A percentile compares a stretch with the other conserved stretches of the same genome.
These are phyloP conservation scores for Perccottus glenii DNA, from an alignment of 2,113 vertebrate genomes.

Conservation along the genomic window DNA sequence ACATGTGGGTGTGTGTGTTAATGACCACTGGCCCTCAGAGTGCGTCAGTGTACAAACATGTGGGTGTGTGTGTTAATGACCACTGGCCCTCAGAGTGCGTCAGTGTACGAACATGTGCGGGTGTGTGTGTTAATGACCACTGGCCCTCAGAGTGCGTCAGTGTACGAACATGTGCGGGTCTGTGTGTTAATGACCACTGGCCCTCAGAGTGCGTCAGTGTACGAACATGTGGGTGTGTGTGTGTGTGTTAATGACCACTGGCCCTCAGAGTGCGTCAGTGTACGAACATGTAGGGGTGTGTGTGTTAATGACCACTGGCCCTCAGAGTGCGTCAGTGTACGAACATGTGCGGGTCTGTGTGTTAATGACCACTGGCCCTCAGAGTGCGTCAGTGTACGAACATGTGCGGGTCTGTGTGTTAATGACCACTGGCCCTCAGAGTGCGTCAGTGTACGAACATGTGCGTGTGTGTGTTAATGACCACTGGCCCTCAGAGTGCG, in stretches of 20 bases:
- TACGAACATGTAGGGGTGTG: too few species aligned
- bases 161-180: too few species aligned
- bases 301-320: constrained; percentile 30
- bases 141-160: constrained; percentile 1
- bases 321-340: background rate
- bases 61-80: constrained; percentile 30
- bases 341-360: too few species aligned
- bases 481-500: constrained; percentile 17
- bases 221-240: too few species aligned
- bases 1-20: too few species aligned
- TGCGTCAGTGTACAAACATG: too few species aligned
- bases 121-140: constrained; percentile 32
- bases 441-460: too few species aligned
- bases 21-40: constrained; percentile 16
- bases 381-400: background rate
- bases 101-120: too few species aligned
- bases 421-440: constrained; percentile 19
- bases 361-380: constrained; percentile 25
- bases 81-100: constrained; percentile 13
- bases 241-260: constrained; percentile 31
- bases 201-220: background rate
- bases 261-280: background rate
- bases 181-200: constrained; percentile 30
- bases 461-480: constrained; percentile 28
- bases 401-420: too few species aligned